A percentile compares a stretch with the other conserved stretches of the same genome.
These are phyloP conservation scores for Falco columbarius DNA, from an alignment of 2,797 vertebrate species.

Conservation along the genomic window DNA sequence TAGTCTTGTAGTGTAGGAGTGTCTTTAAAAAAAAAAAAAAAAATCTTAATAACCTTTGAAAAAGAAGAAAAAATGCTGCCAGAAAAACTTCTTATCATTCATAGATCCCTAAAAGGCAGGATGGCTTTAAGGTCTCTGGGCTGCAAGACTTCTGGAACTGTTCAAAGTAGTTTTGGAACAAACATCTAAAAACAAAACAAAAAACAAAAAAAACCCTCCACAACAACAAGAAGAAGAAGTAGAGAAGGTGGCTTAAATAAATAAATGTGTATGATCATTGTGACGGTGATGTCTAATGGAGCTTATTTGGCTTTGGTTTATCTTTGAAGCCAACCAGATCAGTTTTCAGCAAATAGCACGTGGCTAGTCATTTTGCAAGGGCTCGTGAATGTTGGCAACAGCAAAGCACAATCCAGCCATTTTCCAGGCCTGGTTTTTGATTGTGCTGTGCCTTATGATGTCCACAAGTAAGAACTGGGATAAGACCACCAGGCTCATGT, in stretches of 20 bases:
- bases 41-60: neutral
- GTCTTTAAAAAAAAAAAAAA: neutral
- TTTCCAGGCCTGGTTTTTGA: neutral
- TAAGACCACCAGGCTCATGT: neutral
- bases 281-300: neutral
- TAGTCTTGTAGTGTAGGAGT: neutral
- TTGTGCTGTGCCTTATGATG: neutral
- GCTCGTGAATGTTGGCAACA: neutral
- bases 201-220: accelerated
- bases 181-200: neutral
- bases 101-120: neutral
- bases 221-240: neutral
- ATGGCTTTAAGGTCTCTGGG: neutral
- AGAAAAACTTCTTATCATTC: neutral
- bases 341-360: neutral
- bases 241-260: neutral
- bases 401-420: neutral
- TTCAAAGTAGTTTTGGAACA: neutral
- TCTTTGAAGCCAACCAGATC: neutral
- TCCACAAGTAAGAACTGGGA: neutral
- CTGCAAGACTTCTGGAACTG: neutral
- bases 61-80: neutral
- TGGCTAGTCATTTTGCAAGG: neutral
- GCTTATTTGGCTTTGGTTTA: neutral
- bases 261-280: neutral